Percentiles rank a stretch among this genome's conserved stretches.
Evolutionary conservation across 2,888 invertebrate genomes (phyloP).

Genomic region (Helobdella robusta): DNA sequence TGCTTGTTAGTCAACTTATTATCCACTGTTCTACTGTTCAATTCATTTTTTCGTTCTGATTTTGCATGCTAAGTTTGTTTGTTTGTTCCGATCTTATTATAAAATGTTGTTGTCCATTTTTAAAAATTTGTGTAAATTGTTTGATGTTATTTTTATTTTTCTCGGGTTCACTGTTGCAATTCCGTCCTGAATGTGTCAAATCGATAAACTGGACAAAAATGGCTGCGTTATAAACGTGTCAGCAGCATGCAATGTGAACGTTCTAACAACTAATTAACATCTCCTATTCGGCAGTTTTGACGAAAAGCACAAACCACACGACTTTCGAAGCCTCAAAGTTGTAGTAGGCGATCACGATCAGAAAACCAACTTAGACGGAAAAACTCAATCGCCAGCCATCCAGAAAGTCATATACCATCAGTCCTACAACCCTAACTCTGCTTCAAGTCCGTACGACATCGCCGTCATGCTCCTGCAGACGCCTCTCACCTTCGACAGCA

Average conservation of each 20-base stretch:
- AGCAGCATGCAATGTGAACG: too few relatives aligned
- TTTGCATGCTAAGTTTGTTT: neutral
- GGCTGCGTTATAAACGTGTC: too few relatives aligned
- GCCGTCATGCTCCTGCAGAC: neutral
- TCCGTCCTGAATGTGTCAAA: too few relatives aligned
- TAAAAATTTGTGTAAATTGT: too few relatives aligned
- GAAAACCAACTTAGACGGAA: neutral
- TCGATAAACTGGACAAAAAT: too few relatives aligned
- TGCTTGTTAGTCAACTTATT: conserved; percentile 3
- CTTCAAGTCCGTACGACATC: conserved; percentile 2
- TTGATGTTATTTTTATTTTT: too few relatives aligned
- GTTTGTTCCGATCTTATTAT: neutral
- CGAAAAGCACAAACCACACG: neutral
- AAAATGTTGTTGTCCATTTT: too few relatives aligned
- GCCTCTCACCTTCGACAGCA: conserved; percentile 4
- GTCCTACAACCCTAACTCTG: neutral
- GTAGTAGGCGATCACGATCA: conserved; percentile 11
- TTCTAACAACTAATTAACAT: too few relatives aligned
- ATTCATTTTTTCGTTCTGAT: neutral
- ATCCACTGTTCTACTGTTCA: neutral
- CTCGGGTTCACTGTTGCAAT: too few relatives aligned
- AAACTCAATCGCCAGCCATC: neutral
- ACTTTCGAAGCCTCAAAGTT: neutral
- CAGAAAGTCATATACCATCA: neutral
- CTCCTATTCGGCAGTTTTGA: conserved; percentile 1